Conservation (phyloP, 2,888 invertebrate species). For the Lepas anatifera region DNA sequence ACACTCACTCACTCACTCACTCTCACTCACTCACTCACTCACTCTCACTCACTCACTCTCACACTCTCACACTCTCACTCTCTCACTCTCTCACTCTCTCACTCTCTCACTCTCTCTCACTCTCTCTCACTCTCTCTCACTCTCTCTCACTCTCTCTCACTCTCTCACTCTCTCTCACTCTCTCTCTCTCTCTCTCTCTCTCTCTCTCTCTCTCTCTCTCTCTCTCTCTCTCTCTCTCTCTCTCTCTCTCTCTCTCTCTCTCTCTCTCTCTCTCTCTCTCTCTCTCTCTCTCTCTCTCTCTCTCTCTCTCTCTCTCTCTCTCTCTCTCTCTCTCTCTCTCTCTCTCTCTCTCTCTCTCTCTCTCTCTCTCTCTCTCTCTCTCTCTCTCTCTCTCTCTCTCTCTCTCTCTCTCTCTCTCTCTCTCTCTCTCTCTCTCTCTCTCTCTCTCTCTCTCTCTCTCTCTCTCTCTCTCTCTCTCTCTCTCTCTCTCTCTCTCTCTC, state of each 20-base stretch:
- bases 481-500: not conserved
- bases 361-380: no score
- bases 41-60: not conserved
- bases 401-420: not conserved
- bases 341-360: not conserved
- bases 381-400: no score
- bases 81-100: not conserved
- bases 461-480: not conserved
- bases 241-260: slow-evolving; percentile 5
- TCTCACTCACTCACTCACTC: not conserved
- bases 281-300: not conserved
- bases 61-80: not conserved
- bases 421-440: not conserved
- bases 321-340: not conserved
- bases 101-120: not conserved
- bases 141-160: not conserved
- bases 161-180: not conserved
- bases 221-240: slow-evolving; percentile 8
- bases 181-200: not conserved
- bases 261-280: not conserved
- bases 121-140: not conserved
- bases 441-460: not conserved
- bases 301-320: not conserved
- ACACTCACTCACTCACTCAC: not conserved
- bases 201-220: not conserved